phyloP scores from a whole-genome alignment of 2,888 invertebrate species.

The Phrixothrix hirtus region DNA sequence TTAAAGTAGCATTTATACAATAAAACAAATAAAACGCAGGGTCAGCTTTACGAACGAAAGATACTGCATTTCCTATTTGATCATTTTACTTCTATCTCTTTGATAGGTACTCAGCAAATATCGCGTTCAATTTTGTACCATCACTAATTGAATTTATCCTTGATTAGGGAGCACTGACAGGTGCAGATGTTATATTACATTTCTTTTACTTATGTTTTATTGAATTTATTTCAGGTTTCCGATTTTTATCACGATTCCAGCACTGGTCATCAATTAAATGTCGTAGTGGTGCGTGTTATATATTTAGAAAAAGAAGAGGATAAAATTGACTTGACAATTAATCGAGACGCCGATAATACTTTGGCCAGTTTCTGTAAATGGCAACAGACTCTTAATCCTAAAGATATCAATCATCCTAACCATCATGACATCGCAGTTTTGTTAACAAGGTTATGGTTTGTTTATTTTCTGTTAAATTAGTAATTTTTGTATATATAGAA shows the following conservation, averaged over 20 bases:
- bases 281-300: slow-evolving; percentile 62
- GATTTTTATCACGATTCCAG: slow-evolving; percentile 57
- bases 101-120: too few species aligned
- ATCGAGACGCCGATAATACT: slow-evolving; percentile 60
- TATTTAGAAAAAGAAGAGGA: slow-evolving; percentile 61
- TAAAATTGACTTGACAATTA: slow-evolving; percentile 59
- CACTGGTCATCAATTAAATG: slow-evolving; percentile 63
- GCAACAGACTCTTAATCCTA: slow-evolving; percentile 63
- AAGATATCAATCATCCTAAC: slow-evolving; percentile 60
- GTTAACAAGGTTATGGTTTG: slow-evolving; percentile 62
- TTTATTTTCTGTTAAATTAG: background rate
- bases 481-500: background rate
- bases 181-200: background rate
- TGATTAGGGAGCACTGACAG: too few species aligned
- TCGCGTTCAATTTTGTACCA: too few species aligned
- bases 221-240: slow-evolving; percentile 51
- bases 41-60: too few species aligned
- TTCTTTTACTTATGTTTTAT: too few species aligned
- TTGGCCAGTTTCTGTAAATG: slow-evolving; percentile 67
- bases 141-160: too few species aligned
- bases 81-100: too few species aligned
- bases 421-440: slow-evolving; percentile 66
- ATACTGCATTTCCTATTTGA: too few species aligned
- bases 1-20: too few species aligned
- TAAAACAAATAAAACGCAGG: too few species aligned